Evolutionary conservation across 2,888 invertebrate genomes (phyloP).

Genomic region (Drosophila kanekoi): DNA sequence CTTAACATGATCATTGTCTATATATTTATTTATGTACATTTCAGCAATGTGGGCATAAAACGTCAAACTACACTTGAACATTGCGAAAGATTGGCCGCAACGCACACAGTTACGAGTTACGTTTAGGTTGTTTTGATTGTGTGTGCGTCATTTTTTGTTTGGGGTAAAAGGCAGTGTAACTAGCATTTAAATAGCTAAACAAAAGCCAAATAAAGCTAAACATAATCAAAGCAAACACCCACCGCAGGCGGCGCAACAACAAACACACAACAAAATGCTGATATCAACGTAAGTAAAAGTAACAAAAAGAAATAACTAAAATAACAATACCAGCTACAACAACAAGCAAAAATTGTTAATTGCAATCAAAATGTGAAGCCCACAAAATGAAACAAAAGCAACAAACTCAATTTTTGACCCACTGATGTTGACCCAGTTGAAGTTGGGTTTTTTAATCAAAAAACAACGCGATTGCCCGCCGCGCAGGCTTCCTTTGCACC

Average conservation of each 20-base stretch:
- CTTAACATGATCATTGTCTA: conserved; percentile 59
- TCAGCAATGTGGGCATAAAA: conserved; percentile 77
- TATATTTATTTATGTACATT: conserved; percentile 52
- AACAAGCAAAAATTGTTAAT: conserved; percentile 50
- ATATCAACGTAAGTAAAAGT: conserved; percentile 82
- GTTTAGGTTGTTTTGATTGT: conserved; percentile 28
- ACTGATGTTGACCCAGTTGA: conserved; percentile 73
- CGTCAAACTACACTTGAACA: conserved; percentile 51
- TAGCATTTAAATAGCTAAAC: conserved; percentile 62
- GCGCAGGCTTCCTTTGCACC: conserved; percentile 23
- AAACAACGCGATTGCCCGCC: conserved; percentile 16
- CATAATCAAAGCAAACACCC: conserved; percentile 51
- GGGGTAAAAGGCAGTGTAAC: conserved; percentile 61
- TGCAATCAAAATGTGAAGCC: conserved; percentile 50
- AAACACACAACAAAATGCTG: conserved; percentile 65
- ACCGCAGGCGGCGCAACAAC: conserved; percentile 37
- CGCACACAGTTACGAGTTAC: conserved; percentile 47
- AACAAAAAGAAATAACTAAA: conserved; percentile 11
- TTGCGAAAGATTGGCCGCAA: conserved; percentile 67
- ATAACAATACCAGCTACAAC: conserved; percentile 18
- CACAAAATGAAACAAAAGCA: conserved; percentile 44
- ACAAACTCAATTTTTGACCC: conserved; percentile 58
- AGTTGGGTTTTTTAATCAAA: conserved; percentile 31
- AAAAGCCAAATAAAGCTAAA: conserved; percentile 55
- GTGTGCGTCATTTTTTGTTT: neutral